Evolutionary conservation across 2,888 invertebrate genomes (phyloP).

Genomic region (Lagria hirta): DNA sequence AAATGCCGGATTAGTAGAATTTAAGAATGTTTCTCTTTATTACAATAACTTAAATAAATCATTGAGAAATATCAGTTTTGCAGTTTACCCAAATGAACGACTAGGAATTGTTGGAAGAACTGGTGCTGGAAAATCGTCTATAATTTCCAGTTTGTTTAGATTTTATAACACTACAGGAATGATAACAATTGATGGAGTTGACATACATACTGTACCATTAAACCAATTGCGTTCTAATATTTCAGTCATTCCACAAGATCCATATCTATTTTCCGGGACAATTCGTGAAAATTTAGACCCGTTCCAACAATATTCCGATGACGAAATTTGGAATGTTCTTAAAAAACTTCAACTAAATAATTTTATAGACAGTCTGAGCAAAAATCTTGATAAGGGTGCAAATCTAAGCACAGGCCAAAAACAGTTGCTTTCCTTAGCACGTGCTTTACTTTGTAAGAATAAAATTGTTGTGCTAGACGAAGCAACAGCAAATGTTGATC

Average conservation of each 20-base stretch:
- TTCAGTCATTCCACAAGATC: slow-evolving; percentile 64
- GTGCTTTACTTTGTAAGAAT: slow-evolving; percentile 57
- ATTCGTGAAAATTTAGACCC: slow-evolving; percentile 65
- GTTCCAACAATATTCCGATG: slow-evolving; percentile 60
- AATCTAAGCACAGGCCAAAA: slow-evolving; percentile 36
- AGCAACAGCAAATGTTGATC: slow-evolving; percentile 60
- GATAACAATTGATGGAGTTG: slow-evolving; percentile 56
- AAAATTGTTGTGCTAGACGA: slow-evolving; percentile 59
- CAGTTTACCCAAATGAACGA: slow-evolving; percentile 66
- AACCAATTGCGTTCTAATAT: slow-evolving; percentile 56
- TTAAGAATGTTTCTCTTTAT: slow-evolving; percentile 58
- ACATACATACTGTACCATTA: slow-evolving; percentile 50
- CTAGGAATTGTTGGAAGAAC: slow-evolving; percentile 77
- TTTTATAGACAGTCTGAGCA: slow-evolving; percentile 3
- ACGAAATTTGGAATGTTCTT: slow-evolving; percentile 65
- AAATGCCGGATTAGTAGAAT: slow-evolving; percentile 64
- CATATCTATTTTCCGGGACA: slow-evolving; percentile 63
- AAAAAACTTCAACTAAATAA: slow-evolving; percentile 59
- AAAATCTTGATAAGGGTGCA: slow-evolving; percentile 6
- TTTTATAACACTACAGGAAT: slow-evolving; percentile 65
- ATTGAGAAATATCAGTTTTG: slow-evolving; percentile 66
- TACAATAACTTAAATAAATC: slow-evolving; percentile 64
- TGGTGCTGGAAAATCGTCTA: slow-evolving; percentile 76
- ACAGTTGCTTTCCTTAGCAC: slow-evolving; percentile 59
- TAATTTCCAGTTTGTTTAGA: slow-evolving; percentile 75